phyloP scores from a whole-genome alignment of 2,888 invertebrate species.

The Hemithea aestivaria region DNA sequence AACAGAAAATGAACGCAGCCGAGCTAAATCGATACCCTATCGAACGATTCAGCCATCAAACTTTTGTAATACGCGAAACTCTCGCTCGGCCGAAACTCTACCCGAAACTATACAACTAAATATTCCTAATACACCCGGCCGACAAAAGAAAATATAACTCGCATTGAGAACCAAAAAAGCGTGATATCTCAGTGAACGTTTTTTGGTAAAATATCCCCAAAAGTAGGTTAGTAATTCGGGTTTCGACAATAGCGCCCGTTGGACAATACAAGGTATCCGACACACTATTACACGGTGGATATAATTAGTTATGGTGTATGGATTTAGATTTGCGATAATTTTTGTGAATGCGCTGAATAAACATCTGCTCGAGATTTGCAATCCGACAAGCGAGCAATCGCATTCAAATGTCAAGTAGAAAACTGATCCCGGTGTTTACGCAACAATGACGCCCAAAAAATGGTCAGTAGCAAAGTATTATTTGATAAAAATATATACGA shows the following conservation, averaged over 20 bases:
- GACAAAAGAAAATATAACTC: conserved; percentile 70
- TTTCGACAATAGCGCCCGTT: conserved; percentile 51
- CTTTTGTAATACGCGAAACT: conserved; percentile 61
- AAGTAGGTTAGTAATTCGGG: conserved; percentile 78
- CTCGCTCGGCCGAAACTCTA: conserved; percentile 27
- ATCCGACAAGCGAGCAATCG: conserved; percentile 61
- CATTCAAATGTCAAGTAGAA: conserved; percentile 73
- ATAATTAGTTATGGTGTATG: conserved; percentile 78
- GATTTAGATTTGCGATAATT: conserved; percentile 78
- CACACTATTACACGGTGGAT: conserved; percentile 73
- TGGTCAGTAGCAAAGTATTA: conserved; percentile 48
- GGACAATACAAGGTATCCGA: conserved; percentile 59
- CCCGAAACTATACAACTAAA: conserved; percentile 49
- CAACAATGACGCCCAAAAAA: conserved; percentile 64
- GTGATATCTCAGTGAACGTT: conserved; percentile 64
- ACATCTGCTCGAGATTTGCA: conserved; percentile 71
- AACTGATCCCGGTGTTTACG: conserved; percentile 60
- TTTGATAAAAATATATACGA: conserved; percentile 12
- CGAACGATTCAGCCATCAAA: conserved; percentile 60
- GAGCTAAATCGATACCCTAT: conserved; percentile 66
- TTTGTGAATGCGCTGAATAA: conserved; percentile 67
- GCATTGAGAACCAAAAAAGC: conserved; percentile 69
- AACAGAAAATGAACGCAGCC: conserved; percentile 49
- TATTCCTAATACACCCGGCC: conserved; percentile 56
- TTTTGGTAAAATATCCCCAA: conserved; percentile 68